Base-by-base conservation (phyloP, 1,140 invertebrate genomes). In the Hycleus phaleratus region DNA sequence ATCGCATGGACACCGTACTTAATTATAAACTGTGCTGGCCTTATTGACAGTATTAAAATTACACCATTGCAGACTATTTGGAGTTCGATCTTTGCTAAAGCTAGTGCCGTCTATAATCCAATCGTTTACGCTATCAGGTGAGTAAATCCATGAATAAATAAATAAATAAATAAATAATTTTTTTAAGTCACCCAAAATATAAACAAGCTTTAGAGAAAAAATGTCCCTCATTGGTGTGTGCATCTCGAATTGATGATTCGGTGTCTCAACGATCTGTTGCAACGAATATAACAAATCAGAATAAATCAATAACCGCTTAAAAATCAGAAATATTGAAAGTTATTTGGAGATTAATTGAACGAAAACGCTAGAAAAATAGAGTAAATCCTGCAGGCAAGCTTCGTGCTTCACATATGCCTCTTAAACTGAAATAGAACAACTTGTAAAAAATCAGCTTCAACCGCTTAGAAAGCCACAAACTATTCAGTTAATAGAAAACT, bases 351-450 rank as follows among this genome's bases (percentile, higher is more conserved):
- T 18, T 18, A 18, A 18, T 18, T 18, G 18, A 18, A 18, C 18
- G 18, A 18, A 18, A 18, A 18, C 18, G 18, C 18, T 18, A 18
- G 18, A 18, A 18, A 18, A 18, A 18, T 2, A 18, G 18, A 18
- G 18, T 18, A 18, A 18, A 18, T 18, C 18, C 18, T 18, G 18
- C 18, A 18, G 2, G 18, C 18, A 18, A 1, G 52, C 90, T 18
- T 18, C 18, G 18, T 18, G 1, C 18, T 7, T 76, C 82, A 12
- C 89, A 89, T 1, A 67, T 92, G 47, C 82, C 91, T 50, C 43
- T 91, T 88, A 86, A 87, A 87, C 62, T 79, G 88, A 66, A 92
- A 91, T 74, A 86, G 91, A 44, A 88, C 89, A n/a, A 90, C 92
- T 76, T 88, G 88, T 48, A 91, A 91, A 66, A 84, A 91, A 81